Evolutionary conservation across 2,113 vertebrate genomes (phyloP), one percentile per base, ranked within the genome.

Genomic region (Scomber japonicus): DNA sequence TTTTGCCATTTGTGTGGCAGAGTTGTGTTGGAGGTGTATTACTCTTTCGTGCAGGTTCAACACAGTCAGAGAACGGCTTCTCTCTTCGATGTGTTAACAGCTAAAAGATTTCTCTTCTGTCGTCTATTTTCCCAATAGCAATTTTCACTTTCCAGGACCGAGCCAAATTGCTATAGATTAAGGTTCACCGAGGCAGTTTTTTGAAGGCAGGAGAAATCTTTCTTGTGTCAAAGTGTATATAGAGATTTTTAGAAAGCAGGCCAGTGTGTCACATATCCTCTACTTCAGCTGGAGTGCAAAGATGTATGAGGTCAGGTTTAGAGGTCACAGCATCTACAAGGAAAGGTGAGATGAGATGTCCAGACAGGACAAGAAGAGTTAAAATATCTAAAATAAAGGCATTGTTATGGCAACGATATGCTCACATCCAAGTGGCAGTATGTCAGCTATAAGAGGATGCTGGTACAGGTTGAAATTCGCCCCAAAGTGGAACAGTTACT

Each of bases 1-100:
- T 53, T 17, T 27, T 61, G 50, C 14, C 55, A 74, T 46, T 57
- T 27, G 12, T 77, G 60, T 75, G 55, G 27, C 40, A 55, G 60
- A 12, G n/a, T 35, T 31, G 27, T 57, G 69, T 61, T 50, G 50
- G 55, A 77, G 31, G 31, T 35, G 9, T 57, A 21, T 40, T 53
- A 45, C 0, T n/a, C 16, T 65, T 51, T 24, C 3, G 45, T 40
- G 44, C 11, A 48, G 12, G n/a, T 50, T 19, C 11, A 72, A 11
- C 15, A 10, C 14, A 60, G 15, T 63, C 27, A 11, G 44, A 63
- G 61, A 71, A 30, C 2, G 7, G 62, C 2, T 3, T 72, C 53
- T 68, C 31, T 70, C 44, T 65, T 5, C 16, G 21, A 73, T 17
- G 35, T 9, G n/a, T 56, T 51, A 31, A 49, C 15, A 11, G 1